Base-by-base conservation (phyloP, 2,888 invertebrate genomes). In the Steinernema hermaphroditum region DNA sequence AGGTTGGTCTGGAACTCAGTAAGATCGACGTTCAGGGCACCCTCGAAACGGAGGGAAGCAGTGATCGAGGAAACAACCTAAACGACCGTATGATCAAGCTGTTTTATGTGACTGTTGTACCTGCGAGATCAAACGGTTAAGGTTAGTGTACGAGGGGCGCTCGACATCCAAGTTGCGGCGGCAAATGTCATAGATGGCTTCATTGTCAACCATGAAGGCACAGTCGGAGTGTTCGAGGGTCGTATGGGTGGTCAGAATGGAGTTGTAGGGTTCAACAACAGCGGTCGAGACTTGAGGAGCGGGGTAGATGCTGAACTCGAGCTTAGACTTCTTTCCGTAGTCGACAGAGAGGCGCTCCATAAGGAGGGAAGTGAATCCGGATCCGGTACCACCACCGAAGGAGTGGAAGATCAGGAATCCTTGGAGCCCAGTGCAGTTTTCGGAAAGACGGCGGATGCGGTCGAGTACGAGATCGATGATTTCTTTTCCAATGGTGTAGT, bases 231-330 rank as follows among this genome's bases (percentile, higher is more conserved):
- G 94, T 88, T 94, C 94, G 78, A 90, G 82, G 74, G 96, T 96
- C 72, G 95, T 96, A 90, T 96, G 96, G 76, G 96, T 96, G 86
- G 94, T 95, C 86, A 96, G 83, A 74, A 96, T 94, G 0, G 95
- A 94, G 90, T 96, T 96, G 92, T 96, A 96, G 0, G 95, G 95
- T 87, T 95, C 95, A 44, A 95, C 94, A 19, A 95, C 94, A 0
- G 94, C 93, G 0, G 94, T 94, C 43, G 94, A 94, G 27, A 94
- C 80, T 68, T 92, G 89, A 93, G 93, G 44, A n/a, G 94, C 93
- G 9, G 94, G 94, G 87, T 94, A 94, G 75, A 94, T 92, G 16
- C 93, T 92, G 87, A 94, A 94, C 87, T 93, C 93, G 70, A 94
- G 89, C 86, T 93, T 84, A 32, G 82, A 80, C 79, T 84, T 84